Base-by-base conservation (phyloP, 2,797 vertebrate genomes). In the Coregonus sp. region DNA sequence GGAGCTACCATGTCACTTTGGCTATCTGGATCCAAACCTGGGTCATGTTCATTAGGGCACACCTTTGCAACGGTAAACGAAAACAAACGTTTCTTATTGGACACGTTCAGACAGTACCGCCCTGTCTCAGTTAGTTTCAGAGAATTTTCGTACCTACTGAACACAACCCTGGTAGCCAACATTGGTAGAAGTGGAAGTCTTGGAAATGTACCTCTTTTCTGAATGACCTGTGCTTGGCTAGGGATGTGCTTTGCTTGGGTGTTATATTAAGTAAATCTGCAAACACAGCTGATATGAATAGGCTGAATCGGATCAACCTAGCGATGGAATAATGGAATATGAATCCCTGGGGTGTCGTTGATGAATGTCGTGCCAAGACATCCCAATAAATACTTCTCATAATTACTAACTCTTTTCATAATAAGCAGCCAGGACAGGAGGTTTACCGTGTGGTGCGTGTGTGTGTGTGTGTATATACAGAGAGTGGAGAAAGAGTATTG, bases 331-430 rank as follows among this genome's bases (percentile, higher is more conserved):
- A 59, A 59, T n/a, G 54, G 54, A 56, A 90, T 89, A 87, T 78
- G 40, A 82, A 77, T 85, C 72, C 86, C 89, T 56, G 25, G 82
- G 82, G 87, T 84, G 89, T 31, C 16, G 73, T 85, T 88, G 89
- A 91, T 89, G 86, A 92, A 85, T 83, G 75, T 76, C 80, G 83
- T 90, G 88, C 86, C 89, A 81, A 78, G 85, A 78, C 86, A 89
- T 89, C 81, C 83, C 89, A 87, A 91, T 90, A 90, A 90, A 91
- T 87, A 84, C 85, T 90, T 63, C 5, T 66, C 72, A n/a, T 51
- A 71, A 33, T 69, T 74, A 66, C 14, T 31, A 65, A 20, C 20
- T 31, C 18, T 74, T 51, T 71, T 70, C 85, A 73, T 0, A 81
- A 86, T 88, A 90, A 35, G 85, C 9, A 47, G 40, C 40, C 78